These are phyloP conservation scores for Myotis myotis DNA, from an alignment of 2,797 vertebrate species.

Conservation along the genomic window DNA sequence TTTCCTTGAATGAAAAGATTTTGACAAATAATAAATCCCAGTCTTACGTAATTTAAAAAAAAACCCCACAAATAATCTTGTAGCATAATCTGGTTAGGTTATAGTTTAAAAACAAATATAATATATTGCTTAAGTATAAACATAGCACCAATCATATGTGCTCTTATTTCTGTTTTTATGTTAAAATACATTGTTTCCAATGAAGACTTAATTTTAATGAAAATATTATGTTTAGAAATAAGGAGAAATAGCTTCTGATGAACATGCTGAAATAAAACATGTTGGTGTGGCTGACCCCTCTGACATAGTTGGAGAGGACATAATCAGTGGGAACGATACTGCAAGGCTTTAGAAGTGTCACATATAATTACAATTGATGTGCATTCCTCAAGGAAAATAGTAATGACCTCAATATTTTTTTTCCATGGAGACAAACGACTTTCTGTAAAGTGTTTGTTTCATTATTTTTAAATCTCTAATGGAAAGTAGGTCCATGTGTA, in stretches of 20 bases:
- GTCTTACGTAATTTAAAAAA: background rate
- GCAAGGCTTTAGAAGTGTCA: conserved; percentile 35
- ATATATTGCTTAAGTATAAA: background rate
- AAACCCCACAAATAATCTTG: background rate
- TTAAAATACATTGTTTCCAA: conserved; percentile 52
- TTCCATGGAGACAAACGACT: conserved; percentile 28
- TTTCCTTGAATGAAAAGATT: background rate
- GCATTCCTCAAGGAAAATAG: conserved; percentile 54
- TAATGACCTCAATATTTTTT: conserved; percentile 37
- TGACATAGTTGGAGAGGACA: conserved; percentile 48
- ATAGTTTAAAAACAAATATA: background rate
- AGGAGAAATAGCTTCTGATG: conserved; percentile 63
- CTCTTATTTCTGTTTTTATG: conserved; percentile 43
- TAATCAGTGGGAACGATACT: background rate
- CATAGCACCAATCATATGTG: background rate
- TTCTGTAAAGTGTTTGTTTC: conserved; percentile 20
- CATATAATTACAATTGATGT: conserved; percentile 43
- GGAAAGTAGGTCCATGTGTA: background rate
- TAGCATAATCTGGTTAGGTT: background rate
- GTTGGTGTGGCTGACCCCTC: background rate
- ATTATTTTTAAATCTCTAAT: conserved; percentile 12
- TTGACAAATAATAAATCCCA: background rate
- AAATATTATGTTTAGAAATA: conserved; percentile 49
- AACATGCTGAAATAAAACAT: conserved; percentile 53
- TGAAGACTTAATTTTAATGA: conserved; percentile 41